These are phyloP conservation scores for Zaprionus kolodkinae DNA, from an alignment of 1,140 invertebrate species.

Conservation along the genomic window DNA sequence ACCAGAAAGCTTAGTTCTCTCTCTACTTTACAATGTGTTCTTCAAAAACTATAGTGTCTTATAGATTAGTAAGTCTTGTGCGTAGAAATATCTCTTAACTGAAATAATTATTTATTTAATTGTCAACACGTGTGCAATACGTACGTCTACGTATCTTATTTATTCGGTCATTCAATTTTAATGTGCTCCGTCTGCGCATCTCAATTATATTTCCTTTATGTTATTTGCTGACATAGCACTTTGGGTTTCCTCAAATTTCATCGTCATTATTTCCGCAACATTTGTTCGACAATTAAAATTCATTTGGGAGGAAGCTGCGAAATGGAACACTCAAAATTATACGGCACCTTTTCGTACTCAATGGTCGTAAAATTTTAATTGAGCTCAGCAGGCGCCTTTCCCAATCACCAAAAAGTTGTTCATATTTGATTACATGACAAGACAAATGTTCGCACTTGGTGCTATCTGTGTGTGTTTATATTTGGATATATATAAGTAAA, in stretches of 20 bases:
- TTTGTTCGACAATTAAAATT: constrained; percentile 46
- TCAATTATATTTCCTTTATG: too few species aligned
- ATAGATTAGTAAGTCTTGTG: too few species aligned
- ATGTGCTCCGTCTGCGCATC: too few species aligned
- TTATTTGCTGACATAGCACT: neutral
- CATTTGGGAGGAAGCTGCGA: neutral
- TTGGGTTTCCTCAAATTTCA: constrained; percentile 7
- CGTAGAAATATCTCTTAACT: too few species aligned
- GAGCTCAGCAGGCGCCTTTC: constrained; percentile 26
- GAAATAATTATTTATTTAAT: too few species aligned
- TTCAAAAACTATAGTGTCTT: too few species aligned
- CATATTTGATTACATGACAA: constrained; percentile 46
- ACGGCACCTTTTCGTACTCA: constrained; percentile 46
- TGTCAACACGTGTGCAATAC: too few species aligned
- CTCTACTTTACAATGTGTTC: too few species aligned
- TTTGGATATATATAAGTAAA: constrained; percentile 10
- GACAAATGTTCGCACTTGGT: constrained; percentile 23
- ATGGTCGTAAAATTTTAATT: constrained; percentile 49
- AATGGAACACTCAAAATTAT: constrained; percentile 32
- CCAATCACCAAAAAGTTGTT: constrained; percentile 41
- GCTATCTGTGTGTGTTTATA: neutral
- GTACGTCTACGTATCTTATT: too few species aligned
- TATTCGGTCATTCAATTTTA: too few species aligned
- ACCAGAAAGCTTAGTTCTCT: too few species aligned
- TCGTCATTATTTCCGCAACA: constrained; percentile 35